Evolutionary conservation across 2,113 vertebrate species (phyloP), one percentile per base, ranked within the genome.

Genomic region (Eulemur macaco): DNA sequence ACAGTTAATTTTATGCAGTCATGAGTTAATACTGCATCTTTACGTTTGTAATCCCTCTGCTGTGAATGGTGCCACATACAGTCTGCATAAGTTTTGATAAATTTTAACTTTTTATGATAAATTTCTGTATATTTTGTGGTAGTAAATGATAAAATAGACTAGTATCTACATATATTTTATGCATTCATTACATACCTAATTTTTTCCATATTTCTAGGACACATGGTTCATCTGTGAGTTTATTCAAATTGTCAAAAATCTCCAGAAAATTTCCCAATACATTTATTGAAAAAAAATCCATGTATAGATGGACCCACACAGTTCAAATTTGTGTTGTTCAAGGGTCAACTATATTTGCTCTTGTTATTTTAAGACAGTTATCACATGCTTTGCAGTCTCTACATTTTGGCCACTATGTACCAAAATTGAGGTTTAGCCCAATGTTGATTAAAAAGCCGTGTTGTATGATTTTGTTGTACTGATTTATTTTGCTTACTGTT

Each of bases 401-500:
- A 5, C 5, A 6, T 42, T 95, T 80, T 96, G 50, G 64, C 64
- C 27, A 56, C 14, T 37, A 5, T 93, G 69, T 81, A 42, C 88
- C 80, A 80, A 86, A 94, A 87, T 39, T 78, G 91, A 87, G 45
- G 17, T 94, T 89, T 73, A 39, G n/a, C 39, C n/a, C 69, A 68
- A 5, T 91, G 78, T 91, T 82, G 58, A 45, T 89, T 39, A 87
- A 97, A 94, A 93, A 85, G 54, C 56, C 34, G 50, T 42, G 8
- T 42, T 47, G 29, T 77, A n/a, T 50, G 34, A 86, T 78, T 96
- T 91, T 94, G n/a, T 66, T 89, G 20, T n/a, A 56, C n/a, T 80
- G 60, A 31, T 15, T 95, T 82, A 91, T 78, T 97, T 95, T 93
- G 42, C 42, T 64, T 81, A 37, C 25, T 89, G 14, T 95, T 93